A percentile compares a stretch with the other conserved stretches of the same genome.
Conservation (phyloP, 2,888 invertebrate genomes). For the Cetonia aurata region DNA sequence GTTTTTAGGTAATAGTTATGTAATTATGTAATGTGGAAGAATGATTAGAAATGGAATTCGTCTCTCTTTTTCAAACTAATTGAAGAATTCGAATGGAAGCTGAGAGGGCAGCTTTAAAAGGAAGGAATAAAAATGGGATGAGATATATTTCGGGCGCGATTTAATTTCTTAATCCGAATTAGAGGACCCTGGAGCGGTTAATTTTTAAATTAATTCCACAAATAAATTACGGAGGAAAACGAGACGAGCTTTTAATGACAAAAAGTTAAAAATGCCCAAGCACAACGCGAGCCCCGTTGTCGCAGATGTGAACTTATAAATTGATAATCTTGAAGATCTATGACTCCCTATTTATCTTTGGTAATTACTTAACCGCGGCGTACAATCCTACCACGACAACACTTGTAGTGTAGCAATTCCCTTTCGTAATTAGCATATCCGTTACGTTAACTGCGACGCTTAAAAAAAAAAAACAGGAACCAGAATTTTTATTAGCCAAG, state of each 20-base stretch:
- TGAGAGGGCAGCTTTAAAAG: neutral
- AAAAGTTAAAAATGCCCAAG: conserved; percentile 62
- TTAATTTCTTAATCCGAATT: conserved; percentile 56
- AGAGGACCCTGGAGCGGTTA: conserved; percentile 53
- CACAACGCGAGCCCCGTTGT: conserved; percentile 55
- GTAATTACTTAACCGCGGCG: conserved; percentile 58
- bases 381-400: conserved; percentile 19
- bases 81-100: neutral
- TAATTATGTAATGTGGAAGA: no score
- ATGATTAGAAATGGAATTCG: no score
- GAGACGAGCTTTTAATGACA: conserved; percentile 66
- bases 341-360: conserved; percentile 61
- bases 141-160: conserved; percentile 48
- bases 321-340: conserved; percentile 66
- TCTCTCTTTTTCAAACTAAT: neutral
- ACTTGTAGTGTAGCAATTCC: conserved; percentile 27
- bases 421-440: conserved; percentile 38
- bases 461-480: no score
- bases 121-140: conserved; percentile 34
- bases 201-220: conserved; percentile 65
- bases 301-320: conserved; percentile 65
- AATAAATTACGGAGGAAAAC: conserved; percentile 60
- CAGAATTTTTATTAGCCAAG: no score
- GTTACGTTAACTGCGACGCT: neutral
- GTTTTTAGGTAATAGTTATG: no score